Conservation (phyloP, 2,888 invertebrate species). For the Spicauda simplicius region DNA sequence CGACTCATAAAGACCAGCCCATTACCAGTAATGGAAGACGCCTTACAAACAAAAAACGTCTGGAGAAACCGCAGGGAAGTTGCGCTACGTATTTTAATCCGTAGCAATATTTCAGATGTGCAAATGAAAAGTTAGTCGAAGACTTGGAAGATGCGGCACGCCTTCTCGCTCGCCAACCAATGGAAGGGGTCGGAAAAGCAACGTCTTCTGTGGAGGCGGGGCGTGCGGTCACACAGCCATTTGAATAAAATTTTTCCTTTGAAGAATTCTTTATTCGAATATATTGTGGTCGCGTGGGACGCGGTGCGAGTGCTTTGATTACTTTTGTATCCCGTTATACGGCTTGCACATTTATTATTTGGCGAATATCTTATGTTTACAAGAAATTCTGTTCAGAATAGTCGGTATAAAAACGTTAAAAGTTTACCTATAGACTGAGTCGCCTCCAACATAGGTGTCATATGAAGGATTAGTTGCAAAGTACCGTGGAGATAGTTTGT, state of each 20-base stretch:
- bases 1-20: constrained; percentile 23
- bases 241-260: constrained; percentile 78
- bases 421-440: no score
- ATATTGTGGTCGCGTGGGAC: constrained; percentile 59
- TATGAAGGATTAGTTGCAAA: no score
- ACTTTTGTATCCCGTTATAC: constrained; percentile 46
- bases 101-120: constrained; percentile 79
- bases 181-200: constrained; percentile 80
- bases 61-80: constrained; percentile 75
- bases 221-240: constrained; percentile 76
- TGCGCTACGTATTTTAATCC: constrained; percentile 77
- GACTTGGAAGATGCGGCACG: constrained; percentile 74
- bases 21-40: constrained; percentile 43
- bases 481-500: no score
- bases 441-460: no score
- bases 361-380: constrained; percentile 12
- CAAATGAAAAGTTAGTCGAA: constrained; percentile 83
- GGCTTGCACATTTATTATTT: constrained; percentile 33
- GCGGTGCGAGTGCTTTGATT: constrained; percentile 46
- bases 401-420: no score
- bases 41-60: constrained; percentile 60
- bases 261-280: constrained; percentile 79
- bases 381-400: background rate
- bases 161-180: constrained; percentile 76
- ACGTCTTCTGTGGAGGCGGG: constrained; percentile 80